A percentile compares a stretch with the other conserved stretches of the same genome.
phyloP scores from a whole-genome alignment of 2,888 invertebrate genomes.

The Lepidocyrtinus sp. region DNA sequence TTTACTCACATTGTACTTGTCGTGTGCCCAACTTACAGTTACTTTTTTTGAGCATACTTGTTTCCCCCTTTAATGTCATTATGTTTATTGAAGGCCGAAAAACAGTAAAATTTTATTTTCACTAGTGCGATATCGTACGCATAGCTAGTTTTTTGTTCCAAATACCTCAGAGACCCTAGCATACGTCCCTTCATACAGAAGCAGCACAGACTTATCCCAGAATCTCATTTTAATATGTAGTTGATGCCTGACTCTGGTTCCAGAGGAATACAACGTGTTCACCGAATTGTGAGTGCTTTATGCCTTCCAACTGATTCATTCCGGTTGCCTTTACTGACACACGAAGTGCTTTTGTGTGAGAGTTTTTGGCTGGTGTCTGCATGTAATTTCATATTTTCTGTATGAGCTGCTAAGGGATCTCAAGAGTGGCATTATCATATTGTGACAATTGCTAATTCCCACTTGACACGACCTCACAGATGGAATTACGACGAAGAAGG shows the following conservation, averaged over 20 bases:
- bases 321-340: background rate
- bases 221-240: too few species aligned
- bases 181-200: too few species aligned
- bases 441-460: conserved; percentile 67
- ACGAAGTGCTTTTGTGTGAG: background rate
- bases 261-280: too few species aligned
- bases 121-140: too few species aligned
- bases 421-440: conserved; percentile 58
- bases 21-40: background rate
- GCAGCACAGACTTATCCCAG: too few species aligned
- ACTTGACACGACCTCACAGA: conserved; percentile 70
- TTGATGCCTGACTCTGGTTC: too few species aligned
- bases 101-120: too few species aligned
- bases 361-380: background rate
- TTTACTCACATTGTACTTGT: background rate
- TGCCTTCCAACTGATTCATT: background rate
- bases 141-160: too few species aligned
- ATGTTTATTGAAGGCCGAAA: too few species aligned
- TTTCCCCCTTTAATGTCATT: too few species aligned
- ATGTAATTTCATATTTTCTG: conserved; percentile 20
- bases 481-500: conserved; percentile 63
- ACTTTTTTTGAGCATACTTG: too few species aligned
- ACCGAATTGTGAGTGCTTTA: background rate
- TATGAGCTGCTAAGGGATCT: conserved; percentile 36
- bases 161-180: too few species aligned